Percentiles rank a stretch among this genome's conserved stretches.
Evolutionary conservation across 2,113 vertebrate genomes (phyloP).

Genomic region (Rhinopomastus cyanomelas): DNA sequence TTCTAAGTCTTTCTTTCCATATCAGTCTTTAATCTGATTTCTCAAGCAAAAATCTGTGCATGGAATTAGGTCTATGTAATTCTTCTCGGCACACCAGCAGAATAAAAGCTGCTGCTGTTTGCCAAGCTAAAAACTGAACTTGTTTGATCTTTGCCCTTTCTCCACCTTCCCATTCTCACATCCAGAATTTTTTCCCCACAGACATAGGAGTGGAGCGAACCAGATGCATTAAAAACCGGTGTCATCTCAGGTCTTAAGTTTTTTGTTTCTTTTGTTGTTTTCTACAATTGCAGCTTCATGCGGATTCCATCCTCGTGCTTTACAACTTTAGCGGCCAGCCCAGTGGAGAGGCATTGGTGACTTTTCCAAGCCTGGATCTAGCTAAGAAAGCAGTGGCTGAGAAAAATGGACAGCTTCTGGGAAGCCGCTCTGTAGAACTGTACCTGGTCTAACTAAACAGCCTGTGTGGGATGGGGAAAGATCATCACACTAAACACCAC

Average conservation of each 20-base stretch:
- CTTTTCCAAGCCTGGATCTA: conserved; percentile 84
- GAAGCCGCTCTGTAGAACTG: conserved; percentile 79
- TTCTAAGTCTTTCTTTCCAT: background rate
- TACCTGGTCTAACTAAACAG: conserved; percentile 73
- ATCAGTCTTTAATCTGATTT: background rate
- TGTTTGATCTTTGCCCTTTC: background rate
- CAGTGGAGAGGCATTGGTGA: conserved; percentile 89
- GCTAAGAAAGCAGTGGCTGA: conserved; percentile 84
- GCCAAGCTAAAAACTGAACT: background rate
- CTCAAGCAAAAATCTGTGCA: background rate
- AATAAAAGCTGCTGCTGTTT: background rate
- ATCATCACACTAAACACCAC: conserved; percentile 3
- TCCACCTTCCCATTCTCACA: background rate
- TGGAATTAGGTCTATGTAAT: background rate
- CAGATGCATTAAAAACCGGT: background rate
- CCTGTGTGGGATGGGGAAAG: conserved; percentile 4
- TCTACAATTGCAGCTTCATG: conserved; percentile 78
- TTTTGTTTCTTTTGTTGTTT: background rate
- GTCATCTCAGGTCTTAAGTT: background rate
- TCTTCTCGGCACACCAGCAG: background rate
- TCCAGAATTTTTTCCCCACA: background rate
- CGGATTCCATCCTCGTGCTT: conserved; percentile 85
- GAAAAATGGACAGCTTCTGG: conserved; percentile 79
- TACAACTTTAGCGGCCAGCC: conserved; percentile 89
- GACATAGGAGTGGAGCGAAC: background rate